Percentiles rank a stretch among this genome's conserved stretches.
Conservation (phyloP, 2,888 invertebrate genomes). For the Pogonocherus hispidulus region DNA sequence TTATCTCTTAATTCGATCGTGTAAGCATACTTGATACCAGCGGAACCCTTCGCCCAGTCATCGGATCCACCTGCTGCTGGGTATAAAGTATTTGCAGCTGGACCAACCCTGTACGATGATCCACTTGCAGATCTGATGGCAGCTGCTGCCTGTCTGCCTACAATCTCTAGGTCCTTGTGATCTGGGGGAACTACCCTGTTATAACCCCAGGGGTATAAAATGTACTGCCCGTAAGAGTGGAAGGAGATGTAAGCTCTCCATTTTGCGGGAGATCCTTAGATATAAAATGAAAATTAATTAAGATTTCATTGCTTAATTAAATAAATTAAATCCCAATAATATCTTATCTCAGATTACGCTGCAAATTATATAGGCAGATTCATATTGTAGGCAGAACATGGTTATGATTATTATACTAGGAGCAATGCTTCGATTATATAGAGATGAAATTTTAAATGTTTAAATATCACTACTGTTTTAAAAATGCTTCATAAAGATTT, state of each 20-base stretch:
- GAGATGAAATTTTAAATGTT: too few species aligned
- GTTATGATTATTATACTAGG: too few species aligned
- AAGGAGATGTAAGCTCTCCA: slow-evolving; percentile 83
- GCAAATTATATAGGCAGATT: too few species aligned
- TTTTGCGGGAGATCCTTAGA: slow-evolving; percentile 65
- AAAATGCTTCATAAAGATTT: too few species aligned
- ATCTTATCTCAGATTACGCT: too few species aligned
- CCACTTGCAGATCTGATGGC: slow-evolving; percentile 76
- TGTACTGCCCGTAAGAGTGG: slow-evolving; percentile 89
- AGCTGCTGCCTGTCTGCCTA: slow-evolving; percentile 79
- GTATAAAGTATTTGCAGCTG: slow-evolving; percentile 83
- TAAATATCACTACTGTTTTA: too few species aligned
- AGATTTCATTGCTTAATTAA: too few species aligned
- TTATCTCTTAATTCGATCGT: slow-evolving; percentile 91
- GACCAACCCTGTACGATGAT: slow-evolving; percentile 80
- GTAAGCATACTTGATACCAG: slow-evolving; percentile 88
- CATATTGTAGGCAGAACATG: too few species aligned
- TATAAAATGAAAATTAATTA: too few species aligned
- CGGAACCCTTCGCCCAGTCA: slow-evolving; percentile 91
- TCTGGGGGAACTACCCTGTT: slow-evolving; percentile 80
- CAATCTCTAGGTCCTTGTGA: slow-evolving; percentile 76
- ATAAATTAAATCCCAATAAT: too few species aligned
- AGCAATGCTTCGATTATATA: too few species aligned
- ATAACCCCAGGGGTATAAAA: slow-evolving; percentile 91
- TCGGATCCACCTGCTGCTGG: slow-evolving; percentile 88